phyloP scores from a whole-genome alignment of 2,888 invertebrate species.

The Artemia sp. region DNA sequence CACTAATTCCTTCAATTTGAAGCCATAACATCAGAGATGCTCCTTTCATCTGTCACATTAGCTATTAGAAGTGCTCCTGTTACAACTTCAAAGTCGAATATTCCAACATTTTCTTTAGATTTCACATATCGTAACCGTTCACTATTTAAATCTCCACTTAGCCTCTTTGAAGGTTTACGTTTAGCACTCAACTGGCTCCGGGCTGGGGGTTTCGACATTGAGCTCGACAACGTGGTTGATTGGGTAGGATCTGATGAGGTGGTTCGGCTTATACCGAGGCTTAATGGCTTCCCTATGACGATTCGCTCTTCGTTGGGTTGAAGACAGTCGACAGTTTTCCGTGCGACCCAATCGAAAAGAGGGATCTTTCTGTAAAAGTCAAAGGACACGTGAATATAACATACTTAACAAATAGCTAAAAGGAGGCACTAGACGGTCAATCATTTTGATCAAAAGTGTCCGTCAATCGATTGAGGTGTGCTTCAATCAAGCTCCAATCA shows the following conservation, averaged over 20 bases:
- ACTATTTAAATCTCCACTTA: conserved; percentile 1
- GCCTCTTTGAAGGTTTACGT: background rate
- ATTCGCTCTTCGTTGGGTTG: background rate
- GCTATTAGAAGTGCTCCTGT: no score
- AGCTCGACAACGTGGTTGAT: conserved; percentile 3
- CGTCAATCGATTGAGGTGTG: no score
- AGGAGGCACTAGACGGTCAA: no score
- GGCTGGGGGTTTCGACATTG: background rate
- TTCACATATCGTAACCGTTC: background rate
- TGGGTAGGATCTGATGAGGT: conserved; percentile 14
- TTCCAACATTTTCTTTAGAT: no score
- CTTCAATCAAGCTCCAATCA: no score
- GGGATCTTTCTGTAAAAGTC: conserved; percentile 4
- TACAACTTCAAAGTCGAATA: no score
- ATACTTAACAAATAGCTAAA: no score
- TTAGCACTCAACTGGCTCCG: background rate
- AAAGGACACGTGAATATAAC: background rate
- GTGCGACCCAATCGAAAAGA: conserved; percentile 14
- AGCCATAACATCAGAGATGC: no score
- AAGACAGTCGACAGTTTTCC: conserved; percentile 5
- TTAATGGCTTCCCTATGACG: conserved; percentile 9
- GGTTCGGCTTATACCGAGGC: background rate
- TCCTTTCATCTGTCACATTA: no score
- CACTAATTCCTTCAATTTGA: no score
- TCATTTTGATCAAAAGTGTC: no score